These are phyloP conservation scores for Trochalopteron elliotii DNA, from an alignment of 2,113 vertebrate genomes.

Conservation along the genomic window DNA sequence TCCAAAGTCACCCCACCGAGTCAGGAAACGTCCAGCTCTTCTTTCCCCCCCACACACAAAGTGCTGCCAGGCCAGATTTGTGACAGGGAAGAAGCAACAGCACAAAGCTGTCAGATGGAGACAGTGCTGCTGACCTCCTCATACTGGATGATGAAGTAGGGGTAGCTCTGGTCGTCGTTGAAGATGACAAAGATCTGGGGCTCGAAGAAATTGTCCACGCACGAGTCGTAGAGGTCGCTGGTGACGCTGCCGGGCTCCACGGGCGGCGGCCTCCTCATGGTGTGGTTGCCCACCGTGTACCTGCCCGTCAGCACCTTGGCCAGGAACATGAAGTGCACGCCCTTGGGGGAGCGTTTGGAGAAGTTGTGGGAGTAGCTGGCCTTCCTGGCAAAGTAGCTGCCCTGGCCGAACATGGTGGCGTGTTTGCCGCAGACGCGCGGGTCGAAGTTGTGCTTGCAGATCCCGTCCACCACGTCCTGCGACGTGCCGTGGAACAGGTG, in stretches of 20 bases:
- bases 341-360: conserved; percentile 90
- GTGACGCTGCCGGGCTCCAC: conserved; percentile 89
- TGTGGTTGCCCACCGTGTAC: conserved; percentile 93
- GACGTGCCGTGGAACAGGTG: conserved; percentile 98
- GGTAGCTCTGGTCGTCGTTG: conserved; percentile 98
- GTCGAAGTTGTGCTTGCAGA: conserved; percentile 99
- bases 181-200: conserved; percentile 99
- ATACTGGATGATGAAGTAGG: conserved; percentile 98
- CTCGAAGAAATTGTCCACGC: conserved; percentile 97
- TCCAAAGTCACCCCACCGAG: neutral
- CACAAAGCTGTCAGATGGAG: conserved; percentile 77
- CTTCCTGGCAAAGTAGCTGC: conserved; percentile 97
- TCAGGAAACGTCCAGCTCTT: neutral
- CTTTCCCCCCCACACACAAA: neutral
- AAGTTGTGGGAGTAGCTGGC: conserved; percentile 98
- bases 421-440: conserved; percentile 96
- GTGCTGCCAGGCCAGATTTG: conserved; percentile 31
- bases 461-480: conserved; percentile 93
- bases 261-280: conserved; percentile 93
- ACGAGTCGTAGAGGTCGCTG: conserved; percentile 98
- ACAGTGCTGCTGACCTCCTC: conserved; percentile 95
- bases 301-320: conserved; percentile 96
- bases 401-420: conserved; percentile 98
- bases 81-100: neutral
- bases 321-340: conserved; percentile 98